Evolutionary conservation across 2,888 invertebrate species (phyloP), one percentile per base, ranked within the genome.

Genomic region (Pharmacophagus antenor): DNA sequence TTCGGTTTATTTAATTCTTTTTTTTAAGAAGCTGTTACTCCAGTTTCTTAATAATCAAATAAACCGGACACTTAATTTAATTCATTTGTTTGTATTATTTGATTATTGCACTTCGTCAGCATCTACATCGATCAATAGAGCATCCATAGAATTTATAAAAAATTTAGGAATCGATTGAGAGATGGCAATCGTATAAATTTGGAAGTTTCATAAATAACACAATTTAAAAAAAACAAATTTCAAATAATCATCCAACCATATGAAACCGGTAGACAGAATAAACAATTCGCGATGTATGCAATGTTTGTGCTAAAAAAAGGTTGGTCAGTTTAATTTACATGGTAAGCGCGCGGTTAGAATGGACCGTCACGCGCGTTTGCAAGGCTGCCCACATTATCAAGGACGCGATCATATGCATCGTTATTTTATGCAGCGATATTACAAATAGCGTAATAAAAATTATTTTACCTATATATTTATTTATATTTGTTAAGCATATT

Each of bases 261-360:
- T 61, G 63, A 65, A 65, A 64, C 64, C 62, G 59, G 64, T 63
- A 62, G 66, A 69, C 69, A 70, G 52, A 66, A 68, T 65, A 71
- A 74, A 76, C 74, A 76, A 63, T 62, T 69, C 67, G 66, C 70
- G 71, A 77, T 80, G 79, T 84, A 80, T 88, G 85, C 86, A 83
- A 76, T 81, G 79, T 81, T 80, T 75, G 76, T 77, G 74, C 70
- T 77, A 79, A 88, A 77, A 89, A 86, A 88, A 84, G 80, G 79
- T 74, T 73, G 72, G 74, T 80, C 84, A 81, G 82, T 84, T 85
- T 78, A 61, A 90, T 91, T 91, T 88, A 82, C 85, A 91, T 91
- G 73, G 82, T 85, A 90, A 91, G 86, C 83, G 82, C 73, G 76
- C 83, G 84, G 81, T 91, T 90, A 88, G 88, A 84, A 91, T 91